Evolutionary conservation across 2,797 vertebrate genomes (phyloP), one percentile per base, ranked within the genome.

Genomic region (Acanthurus tractus): DNA sequence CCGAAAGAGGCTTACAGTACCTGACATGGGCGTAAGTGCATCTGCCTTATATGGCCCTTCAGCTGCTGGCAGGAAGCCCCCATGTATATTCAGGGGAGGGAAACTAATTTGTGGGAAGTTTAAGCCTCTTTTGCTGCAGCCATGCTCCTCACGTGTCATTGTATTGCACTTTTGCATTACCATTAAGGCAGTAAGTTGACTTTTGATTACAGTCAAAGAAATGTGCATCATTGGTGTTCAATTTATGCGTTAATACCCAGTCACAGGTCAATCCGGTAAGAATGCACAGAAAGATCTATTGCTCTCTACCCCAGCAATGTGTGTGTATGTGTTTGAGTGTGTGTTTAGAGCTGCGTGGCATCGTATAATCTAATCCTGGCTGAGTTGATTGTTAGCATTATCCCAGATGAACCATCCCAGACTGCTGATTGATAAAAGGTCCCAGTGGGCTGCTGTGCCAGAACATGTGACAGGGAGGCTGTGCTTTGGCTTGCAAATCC

Each of bases 361-460:
- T 79, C 17, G 1, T 79, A 55, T 85, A 78, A 86, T 89, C 83
- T 93, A 84, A 89, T 90, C 84, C 82, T 53, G 74, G 77, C 74
- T 50, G 56, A 18, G 58, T 44, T 63, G 67, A 83, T 74, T 76
- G 79, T 81, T 65, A 67, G 82, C 81, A 81, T 92, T 91, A 94
- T 92, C 88, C 86, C 80, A 75, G 82, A 90, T 92, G 87, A 89
- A 87, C 73, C 83, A 76, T 87, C 71, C 78, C 80, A 71, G 87
- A 69, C 72, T 50, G 83, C 83, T 92, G 92, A 93, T 93, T 95
- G 93, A 94, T 88, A 92, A 93, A 94, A 94, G 59, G 63, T 74
- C 83, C 70, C 68, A 74, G 84, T 66, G 63, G 80, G 67, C 20
- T 56, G 73, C 74, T 63, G 40, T 70, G 67, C 79, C 63, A 79